Conservation (phyloP, 2,113 vertebrate species). For the Eleginops maclovinus region DNA sequence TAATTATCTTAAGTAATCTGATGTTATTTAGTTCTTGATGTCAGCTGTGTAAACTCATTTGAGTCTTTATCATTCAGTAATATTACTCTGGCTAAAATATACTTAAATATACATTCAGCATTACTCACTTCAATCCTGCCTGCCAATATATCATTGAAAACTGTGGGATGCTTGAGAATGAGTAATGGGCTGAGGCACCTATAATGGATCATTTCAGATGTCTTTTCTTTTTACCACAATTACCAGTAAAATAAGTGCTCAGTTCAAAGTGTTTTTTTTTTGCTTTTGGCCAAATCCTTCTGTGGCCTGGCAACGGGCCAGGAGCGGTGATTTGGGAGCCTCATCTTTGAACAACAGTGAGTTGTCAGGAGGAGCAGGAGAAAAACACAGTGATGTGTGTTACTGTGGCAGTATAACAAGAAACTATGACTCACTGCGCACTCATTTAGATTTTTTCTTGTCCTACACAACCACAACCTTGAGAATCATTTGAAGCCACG, state of each 20-base stretch:
- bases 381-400: constrained; percentile 68
- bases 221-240: constrained; percentile 55
- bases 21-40: neutral
- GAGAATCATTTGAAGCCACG: constrained; percentile 36
- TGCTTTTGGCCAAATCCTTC: constrained; percentile 45
- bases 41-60: neutral
- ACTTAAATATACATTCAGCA: constrained; percentile 36
- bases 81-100: neutral
- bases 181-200: constrained; percentile 46
- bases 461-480: constrained; percentile 54
- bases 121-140: constrained; percentile 18
- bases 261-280: constrained; percentile 51
- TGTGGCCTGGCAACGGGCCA: constrained; percentile 58
- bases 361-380: constrained; percentile 44
- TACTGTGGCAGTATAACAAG: constrained; percentile 33
- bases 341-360: constrained; percentile 58
- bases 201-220: constrained; percentile 60
- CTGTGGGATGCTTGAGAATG: constrained; percentile 42
- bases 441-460: constrained; percentile 35
- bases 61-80: neutral
- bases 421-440: constrained; percentile 45
- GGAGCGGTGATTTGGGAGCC: constrained; percentile 40
- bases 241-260: constrained; percentile 58
- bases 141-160: constrained; percentile 47
- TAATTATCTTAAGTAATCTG: neutral